Evolutionary conservation across 1,140 invertebrate genomes (phyloP), one percentile per base, ranked within the genome.

Genomic region (Melitaea cinxia): DNA sequence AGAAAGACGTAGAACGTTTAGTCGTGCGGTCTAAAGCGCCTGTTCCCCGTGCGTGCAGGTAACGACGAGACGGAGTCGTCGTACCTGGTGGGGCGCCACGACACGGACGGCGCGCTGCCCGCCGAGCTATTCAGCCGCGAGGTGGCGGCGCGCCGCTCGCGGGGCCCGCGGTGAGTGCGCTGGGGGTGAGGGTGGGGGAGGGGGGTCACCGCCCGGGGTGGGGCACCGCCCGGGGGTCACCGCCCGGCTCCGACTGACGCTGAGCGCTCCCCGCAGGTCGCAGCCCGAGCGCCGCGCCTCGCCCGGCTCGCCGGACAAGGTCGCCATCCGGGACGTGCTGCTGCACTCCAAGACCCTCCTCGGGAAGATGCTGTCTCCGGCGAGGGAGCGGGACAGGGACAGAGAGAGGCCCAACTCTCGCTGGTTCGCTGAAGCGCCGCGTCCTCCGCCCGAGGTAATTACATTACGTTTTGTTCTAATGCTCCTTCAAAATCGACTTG

Each of bases 311-410:
- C 80, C 80, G 3, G 83, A 87, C 15, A 80, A 83, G 60, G 78
- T 78, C 0, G 79, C 91, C 1, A 93, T 95, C 1, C 95, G 95
- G 68, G 95, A 95, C 68, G 93, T 95, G 73, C 74, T 96, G 12
- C 92, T 94, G 1, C 94, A 95, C 66, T 96, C 95, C 2, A 96
- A 96, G 82, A 95, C 91, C 78, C 94, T 96, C 66, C 87, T 96
- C 56, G 95, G 94, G 21, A 96, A 96, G 91, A 95, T 96, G 72
- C 89, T 96, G 5, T 96, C 95, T 0, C 95, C 95, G 0, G 93
- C 94, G 0, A 94, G 94, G 17, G 79, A 75, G 55, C 45, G 70
- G 15, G 75, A 72, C 9, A 72, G 94, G 17, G 79, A 75, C 52
- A 50, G 70, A 14, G 75, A 72, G 7, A 72, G 80, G 15, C 75